A percentile compares a stretch with the other conserved stretches of the same genome.
phyloP scores from a whole-genome alignment of 2,797 vertebrate genomes.

The Glyptemys insculpta region DNA sequence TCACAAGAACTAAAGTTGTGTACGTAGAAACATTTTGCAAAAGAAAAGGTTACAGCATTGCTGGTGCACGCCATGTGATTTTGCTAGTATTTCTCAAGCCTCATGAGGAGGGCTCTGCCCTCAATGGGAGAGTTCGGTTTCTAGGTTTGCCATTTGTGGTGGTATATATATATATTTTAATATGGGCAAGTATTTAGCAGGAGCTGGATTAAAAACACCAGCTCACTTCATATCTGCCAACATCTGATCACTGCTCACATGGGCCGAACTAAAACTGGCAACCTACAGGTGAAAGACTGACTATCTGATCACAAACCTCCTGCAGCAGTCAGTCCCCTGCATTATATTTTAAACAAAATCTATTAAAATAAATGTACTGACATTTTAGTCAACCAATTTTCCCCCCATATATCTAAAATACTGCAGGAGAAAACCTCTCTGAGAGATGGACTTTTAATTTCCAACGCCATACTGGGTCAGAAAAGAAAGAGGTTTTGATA shows the following conservation, averaged over 20 bases:
- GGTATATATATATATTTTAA: not conserved
- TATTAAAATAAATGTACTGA: not conserved
- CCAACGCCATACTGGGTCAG: not conserved
- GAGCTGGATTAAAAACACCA: not conserved
- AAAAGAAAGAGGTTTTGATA: not conserved
- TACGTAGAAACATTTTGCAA: not conserved
- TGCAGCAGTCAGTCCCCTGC: not conserved
- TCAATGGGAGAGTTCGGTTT: not conserved
- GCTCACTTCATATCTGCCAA: not conserved
- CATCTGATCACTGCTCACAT: not conserved
- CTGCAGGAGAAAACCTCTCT: not conserved
- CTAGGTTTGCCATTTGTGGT: not conserved
- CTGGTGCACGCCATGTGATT: not conserved
- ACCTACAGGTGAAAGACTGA: not conserved
- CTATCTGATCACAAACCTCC: not conserved
- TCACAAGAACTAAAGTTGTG: not conserved
- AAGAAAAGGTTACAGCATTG: conserved; percentile 3
- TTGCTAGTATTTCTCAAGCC: not conserved
- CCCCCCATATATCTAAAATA: not conserved
- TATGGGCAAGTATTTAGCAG: not conserved
- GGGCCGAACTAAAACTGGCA: not conserved
- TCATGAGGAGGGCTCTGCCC: not conserved
- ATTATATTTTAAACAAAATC: not conserved
- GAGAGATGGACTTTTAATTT: not conserved
- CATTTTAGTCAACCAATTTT: not conserved